These are phyloP conservation scores for Cynaeus angustus DNA, from an alignment of 2,888 invertebrate genomes.

Conservation along the genomic window DNA sequence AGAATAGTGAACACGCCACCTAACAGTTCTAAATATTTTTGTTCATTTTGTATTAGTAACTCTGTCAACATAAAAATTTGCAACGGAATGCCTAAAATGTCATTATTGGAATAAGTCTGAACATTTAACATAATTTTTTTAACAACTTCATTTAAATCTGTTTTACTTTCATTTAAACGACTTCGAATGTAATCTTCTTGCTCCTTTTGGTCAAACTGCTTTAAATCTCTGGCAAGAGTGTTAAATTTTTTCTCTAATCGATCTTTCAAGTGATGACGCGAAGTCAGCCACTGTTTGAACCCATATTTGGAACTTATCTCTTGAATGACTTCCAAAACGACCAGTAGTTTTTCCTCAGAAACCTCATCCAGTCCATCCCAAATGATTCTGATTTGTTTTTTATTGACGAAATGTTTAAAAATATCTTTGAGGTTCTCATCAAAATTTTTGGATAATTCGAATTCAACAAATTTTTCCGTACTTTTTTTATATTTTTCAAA, in stretches of 20 bases:
- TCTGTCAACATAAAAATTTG: slow-evolving; percentile 23
- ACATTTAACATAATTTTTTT: slow-evolving; percentile 12
- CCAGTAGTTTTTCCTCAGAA: neutral
- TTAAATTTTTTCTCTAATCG: neutral
- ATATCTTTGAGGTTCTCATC: neutral
- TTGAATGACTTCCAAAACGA: neutral
- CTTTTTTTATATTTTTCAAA: neutral
- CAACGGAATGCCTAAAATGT: slow-evolving; percentile 15
- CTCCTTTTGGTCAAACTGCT: slow-evolving; percentile 5
- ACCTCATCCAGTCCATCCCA: slow-evolving; percentile 20
- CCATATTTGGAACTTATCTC: neutral
- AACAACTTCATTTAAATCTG: neutral
- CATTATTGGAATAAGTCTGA: neutral
- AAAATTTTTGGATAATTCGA: neutral
- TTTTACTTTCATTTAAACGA: neutral
- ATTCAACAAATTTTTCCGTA: neutral
- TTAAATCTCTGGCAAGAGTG: neutral
- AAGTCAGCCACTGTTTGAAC: slow-evolving; percentile 17
- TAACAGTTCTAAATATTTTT: slow-evolving; percentile 3
- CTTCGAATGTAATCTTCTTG: slow-evolving; percentile 4
- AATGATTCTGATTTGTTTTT: neutral
- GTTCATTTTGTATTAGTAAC: neutral
- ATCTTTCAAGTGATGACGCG: neutral
- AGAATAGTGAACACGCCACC: neutral
- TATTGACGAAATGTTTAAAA: neutral